These are phyloP conservation scores for Cassiopea andromeda DNA, from an alignment of 30 jellyfish, hydroid and myxozoan species.

Conservation along the genomic window DNA sequence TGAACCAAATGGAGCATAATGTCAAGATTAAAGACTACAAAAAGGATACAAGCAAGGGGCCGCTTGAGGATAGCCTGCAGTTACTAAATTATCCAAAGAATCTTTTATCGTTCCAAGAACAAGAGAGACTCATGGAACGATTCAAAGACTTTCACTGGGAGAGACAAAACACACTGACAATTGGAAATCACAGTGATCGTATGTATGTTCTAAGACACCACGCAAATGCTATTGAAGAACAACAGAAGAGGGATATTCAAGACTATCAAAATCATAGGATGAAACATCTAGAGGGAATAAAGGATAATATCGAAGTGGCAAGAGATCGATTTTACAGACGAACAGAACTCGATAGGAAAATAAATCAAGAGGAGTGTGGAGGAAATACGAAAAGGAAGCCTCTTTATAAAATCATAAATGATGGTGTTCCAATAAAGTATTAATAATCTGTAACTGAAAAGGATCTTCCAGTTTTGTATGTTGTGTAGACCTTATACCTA, in stretches of 20 bases:
- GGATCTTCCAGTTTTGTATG: too few species aligned
- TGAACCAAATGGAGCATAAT: conserved; percentile 81
- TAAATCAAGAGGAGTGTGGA: conserved; percentile 22
- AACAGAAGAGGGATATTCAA: conserved; percentile 44
- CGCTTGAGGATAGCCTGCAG: conserved; percentile 14
- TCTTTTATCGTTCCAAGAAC: conserved; percentile 36
- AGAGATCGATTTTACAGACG: conserved; percentile 69
- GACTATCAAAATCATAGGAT: conserved; percentile 59
- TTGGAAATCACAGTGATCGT: conserved; percentile 61
- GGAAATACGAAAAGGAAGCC: conserved; percentile 17
- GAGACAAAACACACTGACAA: conserved; percentile 49
- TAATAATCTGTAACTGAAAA: not conserved
- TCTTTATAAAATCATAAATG: conserved; percentile 64
- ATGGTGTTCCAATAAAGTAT: conserved; percentile 69
- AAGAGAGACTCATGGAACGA: conserved; percentile 59
- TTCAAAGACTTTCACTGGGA: conserved; percentile 73
- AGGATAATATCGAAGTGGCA: conserved; percentile 49
- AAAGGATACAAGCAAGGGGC: conserved; percentile 33
- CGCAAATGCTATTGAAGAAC: conserved; percentile 24
- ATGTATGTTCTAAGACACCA: conserved; percentile 58
- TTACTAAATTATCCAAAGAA: conserved; percentile 25
- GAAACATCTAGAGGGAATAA: conserved; percentile 61
- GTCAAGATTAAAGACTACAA: conserved; percentile 64
- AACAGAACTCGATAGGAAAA: conserved; percentile 55
- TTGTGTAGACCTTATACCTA: too few species aligned